Evolutionary conservation across 2,797 vertebrate species (phyloP), one percentile per base, ranked within the genome.

Genomic region (Loriculus beryllinus): DNA sequence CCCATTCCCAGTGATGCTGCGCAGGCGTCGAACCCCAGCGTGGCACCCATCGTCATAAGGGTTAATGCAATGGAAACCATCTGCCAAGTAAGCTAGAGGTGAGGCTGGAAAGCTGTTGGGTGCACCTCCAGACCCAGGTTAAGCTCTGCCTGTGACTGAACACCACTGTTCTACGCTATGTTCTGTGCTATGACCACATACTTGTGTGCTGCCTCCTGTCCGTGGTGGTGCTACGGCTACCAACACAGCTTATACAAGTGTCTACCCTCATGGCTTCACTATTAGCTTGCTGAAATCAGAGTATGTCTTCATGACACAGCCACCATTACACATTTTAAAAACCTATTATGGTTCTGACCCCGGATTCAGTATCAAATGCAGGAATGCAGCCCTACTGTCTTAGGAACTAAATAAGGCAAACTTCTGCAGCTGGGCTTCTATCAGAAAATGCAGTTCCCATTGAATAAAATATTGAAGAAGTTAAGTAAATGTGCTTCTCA

Each of bases 181-280:
- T 14, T 56, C 47, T 1, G 33, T 0, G 25, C 6, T 14, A 1
- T 1, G 19, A n/a, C 29, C 6, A 1, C 1, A 0, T 1, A 6
- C 9, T 40, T 1, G 35, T 20, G 18, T 1, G 11, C 43, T 39
- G 60, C 33, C 29, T n/a, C 70, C 60, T 3, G 6, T 1, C 54
- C 31, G 35, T 7, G 22, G 54, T 7, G 14, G 33, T 35, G 1
- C 56, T 29, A 51, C 33, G 21, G 33, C 8, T 82, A 82, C 28
- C 78, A 45, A 5, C 25, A 29, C 9, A 3, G 37, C 57, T 65
- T 42, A 42, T 5, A 56, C 68, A 64, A 48, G 33, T 1, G 31
- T 0, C 15, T 5, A 8, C 47, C 42, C n/a, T 39, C 1, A 22
- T 2, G 2, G 60, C 48, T n/a, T 42, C 6, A 2, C 37, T 21